phyloP scores from a whole-genome alignment of 2,888 invertebrate genomes.

The Hedya salicella region DNA sequence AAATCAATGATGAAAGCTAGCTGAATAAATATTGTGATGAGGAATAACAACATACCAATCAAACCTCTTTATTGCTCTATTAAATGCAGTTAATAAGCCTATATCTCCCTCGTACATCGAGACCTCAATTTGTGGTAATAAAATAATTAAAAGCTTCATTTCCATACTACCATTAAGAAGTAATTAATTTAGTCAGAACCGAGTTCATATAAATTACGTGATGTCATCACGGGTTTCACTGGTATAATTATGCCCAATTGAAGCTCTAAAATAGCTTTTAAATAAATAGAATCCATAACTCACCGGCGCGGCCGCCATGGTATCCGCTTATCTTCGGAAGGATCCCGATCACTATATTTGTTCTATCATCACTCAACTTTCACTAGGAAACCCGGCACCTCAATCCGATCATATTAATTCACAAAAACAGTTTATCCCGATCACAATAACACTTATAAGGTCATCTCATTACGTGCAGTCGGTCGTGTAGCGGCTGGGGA shows the following conservation, averaged over 20 bases:
- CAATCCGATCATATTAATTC: constrained; percentile 63
- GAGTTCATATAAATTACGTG: constrained; percentile 24
- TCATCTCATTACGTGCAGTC: constrained; percentile 64
- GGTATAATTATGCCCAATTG: not conserved
- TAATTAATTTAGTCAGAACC: constrained; percentile 7
- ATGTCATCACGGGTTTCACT: not conserved
- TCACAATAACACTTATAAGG: constrained; percentile 58
- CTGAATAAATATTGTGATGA: constrained; percentile 2
- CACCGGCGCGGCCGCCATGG: constrained; percentile 76
- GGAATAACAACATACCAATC: constrained; percentile 1
- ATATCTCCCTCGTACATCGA: constrained; percentile 17
- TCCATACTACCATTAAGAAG: constrained; percentile 17
- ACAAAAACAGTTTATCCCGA: constrained; percentile 55
- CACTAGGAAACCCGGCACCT: constrained; percentile 63
- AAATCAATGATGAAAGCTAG: not conserved
- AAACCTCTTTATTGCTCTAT: constrained; percentile 4
- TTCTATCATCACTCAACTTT: constrained; percentile 80
- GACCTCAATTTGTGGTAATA: constrained; percentile 21
- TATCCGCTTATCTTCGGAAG: constrained; percentile 66
- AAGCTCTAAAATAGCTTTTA: constrained; percentile 12
- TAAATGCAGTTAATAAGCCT: constrained; percentile 12
- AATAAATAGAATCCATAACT: constrained; percentile 54
- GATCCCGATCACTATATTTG: constrained; percentile 69
- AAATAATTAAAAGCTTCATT: constrained; percentile 33
- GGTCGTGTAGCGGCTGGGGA: constrained; percentile 61